Conservation (phyloP, 2,797 vertebrate species). For the Sebastiscus tertius region DNA sequence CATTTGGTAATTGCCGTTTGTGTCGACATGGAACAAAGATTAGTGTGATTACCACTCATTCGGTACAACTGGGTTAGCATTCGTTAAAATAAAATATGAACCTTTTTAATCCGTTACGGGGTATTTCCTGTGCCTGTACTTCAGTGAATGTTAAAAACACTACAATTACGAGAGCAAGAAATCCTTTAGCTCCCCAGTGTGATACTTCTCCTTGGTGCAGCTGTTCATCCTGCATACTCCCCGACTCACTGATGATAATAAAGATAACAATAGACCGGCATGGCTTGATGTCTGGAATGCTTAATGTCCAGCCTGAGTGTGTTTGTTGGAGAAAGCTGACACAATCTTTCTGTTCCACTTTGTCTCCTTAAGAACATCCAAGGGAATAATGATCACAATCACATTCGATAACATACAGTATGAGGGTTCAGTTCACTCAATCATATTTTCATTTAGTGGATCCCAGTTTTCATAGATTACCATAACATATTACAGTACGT, state of each 20-base stretch:
- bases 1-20: neutral
- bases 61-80: neutral
- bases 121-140: neutral
- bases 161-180: neutral
- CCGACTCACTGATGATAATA: conserved; percentile 6
- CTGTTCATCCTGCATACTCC: neutral
- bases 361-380: conserved; percentile 11
- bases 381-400: neutral
- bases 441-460: neutral
- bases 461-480: neutral
- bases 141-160: neutral
- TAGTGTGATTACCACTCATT: neutral
- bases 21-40: neutral
- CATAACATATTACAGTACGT: neutral
- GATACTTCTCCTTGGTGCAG: neutral
- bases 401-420: neutral
- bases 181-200: neutral
- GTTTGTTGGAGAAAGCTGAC: neutral
- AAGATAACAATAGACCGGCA: neutral
- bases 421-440: neutral
- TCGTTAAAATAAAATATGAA: neutral
- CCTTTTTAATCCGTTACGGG: neutral
- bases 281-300: conserved; percentile 4
- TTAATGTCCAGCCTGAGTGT: neutral
- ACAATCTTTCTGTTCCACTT: neutral